Evolutionary conservation across 2,888 invertebrate genomes (phyloP).

Genomic region (Lasioglossum calceatum): DNA sequence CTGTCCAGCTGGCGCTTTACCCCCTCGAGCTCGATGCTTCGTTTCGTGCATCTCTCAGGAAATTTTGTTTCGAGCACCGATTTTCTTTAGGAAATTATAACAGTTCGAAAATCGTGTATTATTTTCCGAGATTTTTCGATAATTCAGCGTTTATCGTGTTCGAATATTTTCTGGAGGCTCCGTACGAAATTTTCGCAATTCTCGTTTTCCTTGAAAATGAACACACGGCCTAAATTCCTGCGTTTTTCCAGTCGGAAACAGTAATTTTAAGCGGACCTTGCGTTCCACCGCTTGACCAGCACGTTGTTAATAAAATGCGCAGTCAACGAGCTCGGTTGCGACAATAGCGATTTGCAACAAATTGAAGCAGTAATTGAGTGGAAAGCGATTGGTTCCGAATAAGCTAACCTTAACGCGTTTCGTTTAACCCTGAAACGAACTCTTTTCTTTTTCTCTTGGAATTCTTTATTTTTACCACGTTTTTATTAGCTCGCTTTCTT

Average conservation of each 20-base stretch:
- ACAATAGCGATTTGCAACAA: conserved; percentile 1
- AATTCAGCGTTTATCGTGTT: neutral
- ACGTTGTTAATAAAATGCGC: neutral
- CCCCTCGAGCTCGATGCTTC: neutral
- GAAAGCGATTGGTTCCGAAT: conserved; percentile 5
- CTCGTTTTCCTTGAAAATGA: neutral
- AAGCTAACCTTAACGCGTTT: neutral
- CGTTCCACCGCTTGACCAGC: neutral
- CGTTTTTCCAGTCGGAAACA: neutral
- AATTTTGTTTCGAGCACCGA: neutral
- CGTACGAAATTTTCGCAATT: neutral
- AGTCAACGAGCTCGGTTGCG: neutral
- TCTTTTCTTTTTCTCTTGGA: neutral
- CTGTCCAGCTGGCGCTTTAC: neutral
- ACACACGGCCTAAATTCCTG: neutral
- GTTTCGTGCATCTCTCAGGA: too few species aligned
- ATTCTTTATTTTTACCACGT: neutral
- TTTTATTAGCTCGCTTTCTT: too few species aligned
- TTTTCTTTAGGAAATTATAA: neutral
- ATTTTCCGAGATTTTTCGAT: neutral
- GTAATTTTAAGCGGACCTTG: neutral
- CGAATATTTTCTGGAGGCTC: neutral
- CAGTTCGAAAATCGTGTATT: neutral
- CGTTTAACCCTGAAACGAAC: neutral
- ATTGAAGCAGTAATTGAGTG: neutral